Evolutionary conservation across 2,888 invertebrate genomes (phyloP).

Genomic region (Agrochola circellaris): DNA sequence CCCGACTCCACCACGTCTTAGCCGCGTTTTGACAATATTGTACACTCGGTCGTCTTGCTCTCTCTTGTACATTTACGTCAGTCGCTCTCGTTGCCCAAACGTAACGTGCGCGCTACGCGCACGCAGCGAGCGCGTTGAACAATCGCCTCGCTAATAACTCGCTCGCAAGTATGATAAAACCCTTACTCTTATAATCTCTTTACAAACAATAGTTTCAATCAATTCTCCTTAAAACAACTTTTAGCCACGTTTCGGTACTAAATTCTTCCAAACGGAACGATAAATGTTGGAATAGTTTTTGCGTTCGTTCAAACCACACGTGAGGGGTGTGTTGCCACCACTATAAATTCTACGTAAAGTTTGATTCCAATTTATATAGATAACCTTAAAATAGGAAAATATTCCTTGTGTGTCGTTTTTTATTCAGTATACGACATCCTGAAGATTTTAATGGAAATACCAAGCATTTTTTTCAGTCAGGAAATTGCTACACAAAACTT

Average conservation of each 20-base stretch:
- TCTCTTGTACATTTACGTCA: too few relatives aligned
- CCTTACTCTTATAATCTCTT: background rate
- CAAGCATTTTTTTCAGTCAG: background rate
- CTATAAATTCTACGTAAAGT: slow-evolving; percentile 71
- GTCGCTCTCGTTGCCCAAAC: too few relatives aligned
- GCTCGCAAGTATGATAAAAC: too few relatives aligned
- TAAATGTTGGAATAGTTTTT: slow-evolving; percentile 54
- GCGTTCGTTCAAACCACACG: slow-evolving; percentile 56
- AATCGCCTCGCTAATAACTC: too few relatives aligned
- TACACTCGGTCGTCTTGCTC: too few relatives aligned
- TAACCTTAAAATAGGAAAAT: slow-evolving; percentile 41
- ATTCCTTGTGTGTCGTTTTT: slow-evolving; percentile 1
- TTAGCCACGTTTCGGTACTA: slow-evolving; percentile 28
- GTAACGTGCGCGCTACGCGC: too few relatives aligned
- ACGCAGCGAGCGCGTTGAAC: too few relatives aligned
- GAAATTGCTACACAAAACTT: background rate
- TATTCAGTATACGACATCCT: background rate
- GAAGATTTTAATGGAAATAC: background rate
- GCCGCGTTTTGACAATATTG: too few relatives aligned
- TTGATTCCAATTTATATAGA: slow-evolving; percentile 66
- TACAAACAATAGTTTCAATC: background rate
- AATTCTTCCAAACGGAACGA: slow-evolving; percentile 49
- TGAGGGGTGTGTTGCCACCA: slow-evolving; percentile 63
- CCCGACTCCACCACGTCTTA: too few relatives aligned
- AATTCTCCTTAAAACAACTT: slow-evolving; percentile 10